A percentile compares a stretch with the other conserved stretches of the same genome.
Evolutionary conservation across 2,888 invertebrate genomes (phyloP).

Genomic region (Silvanus unidentatus): DNA sequence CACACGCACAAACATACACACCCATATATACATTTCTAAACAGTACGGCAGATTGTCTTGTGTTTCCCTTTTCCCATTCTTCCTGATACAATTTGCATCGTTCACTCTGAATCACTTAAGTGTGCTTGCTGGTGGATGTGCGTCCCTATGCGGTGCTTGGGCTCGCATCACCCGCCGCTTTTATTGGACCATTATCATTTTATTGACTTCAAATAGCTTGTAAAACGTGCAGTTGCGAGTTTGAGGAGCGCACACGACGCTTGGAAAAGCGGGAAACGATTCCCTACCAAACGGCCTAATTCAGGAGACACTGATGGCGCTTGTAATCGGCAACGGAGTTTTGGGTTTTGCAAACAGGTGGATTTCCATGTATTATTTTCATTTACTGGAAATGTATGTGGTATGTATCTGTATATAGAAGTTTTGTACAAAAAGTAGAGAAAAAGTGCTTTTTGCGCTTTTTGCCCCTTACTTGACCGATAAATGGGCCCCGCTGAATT

Average conservation of each 20-base stretch:
- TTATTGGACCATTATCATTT: constrained; percentile 51
- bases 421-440: too few relatives aligned
- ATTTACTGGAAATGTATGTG: too few relatives aligned
- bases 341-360: constrained; percentile 46
- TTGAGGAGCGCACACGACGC: too few relatives aligned
- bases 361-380: constrained; percentile 44
- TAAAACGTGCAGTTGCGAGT: constrained; percentile 48
- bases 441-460: too few relatives aligned
- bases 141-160: constrained; percentile 34
- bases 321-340: constrained; percentile 45
- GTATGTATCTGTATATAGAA: too few relatives aligned
- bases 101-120: constrained; percentile 43
- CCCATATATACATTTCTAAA: too few relatives aligned
- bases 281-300: constrained; percentile 47
- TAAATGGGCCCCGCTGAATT: constrained; percentile 27
- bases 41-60: too few relatives aligned
- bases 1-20: too few relatives aligned
- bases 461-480: constrained; percentile 4
- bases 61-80: constrained; percentile 33
- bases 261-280: constrained; percentile 41
- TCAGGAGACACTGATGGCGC: constrained; percentile 50
- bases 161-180: constrained; percentile 34
- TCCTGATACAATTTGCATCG: constrained; percentile 47
- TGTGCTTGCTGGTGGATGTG: background rate
- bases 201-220: constrained; percentile 53